These are phyloP conservation scores for Drosophila fungiperda DNA, from an alignment of 2,888 invertebrate genomes.

Conservation along the genomic window DNA sequence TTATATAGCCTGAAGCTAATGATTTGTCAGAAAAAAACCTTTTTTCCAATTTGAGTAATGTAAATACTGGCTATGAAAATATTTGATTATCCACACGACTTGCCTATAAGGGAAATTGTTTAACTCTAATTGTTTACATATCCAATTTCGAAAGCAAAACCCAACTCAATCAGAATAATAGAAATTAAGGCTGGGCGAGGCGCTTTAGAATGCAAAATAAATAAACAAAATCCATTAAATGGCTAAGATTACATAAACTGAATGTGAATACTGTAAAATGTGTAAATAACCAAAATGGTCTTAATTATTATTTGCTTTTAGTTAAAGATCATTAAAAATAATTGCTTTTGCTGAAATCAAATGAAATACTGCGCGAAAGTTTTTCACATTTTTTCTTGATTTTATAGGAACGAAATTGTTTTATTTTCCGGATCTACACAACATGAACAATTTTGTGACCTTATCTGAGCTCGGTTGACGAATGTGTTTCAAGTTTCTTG, in stretches of 20 bases:
- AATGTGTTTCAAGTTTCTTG: constrained; percentile 46
- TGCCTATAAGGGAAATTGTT: constrained; percentile 50
- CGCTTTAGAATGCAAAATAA: constrained; percentile 2
- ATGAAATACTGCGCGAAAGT: constrained; percentile 22
- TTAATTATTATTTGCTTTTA: constrained; percentile 44
- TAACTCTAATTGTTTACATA: constrained; percentile 35
- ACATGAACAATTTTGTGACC: constrained; percentile 47
- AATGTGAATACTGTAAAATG: background rate
- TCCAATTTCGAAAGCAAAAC: constrained; percentile 32
- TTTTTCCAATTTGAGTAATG: background rate
- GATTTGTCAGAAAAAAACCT: background rate
- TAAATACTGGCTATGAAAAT: background rate
- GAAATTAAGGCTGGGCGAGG: constrained; percentile 28
- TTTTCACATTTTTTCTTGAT: constrained; percentile 12
- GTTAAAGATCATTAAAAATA: constrained; percentile 37
- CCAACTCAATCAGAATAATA: constrained; percentile 12
- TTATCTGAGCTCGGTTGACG: constrained; percentile 58
- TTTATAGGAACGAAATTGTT: constrained; percentile 37
- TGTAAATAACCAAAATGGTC: background rate
- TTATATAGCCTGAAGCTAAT: constrained; percentile 1
- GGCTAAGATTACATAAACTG: constrained; percentile 27
- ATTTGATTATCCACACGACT: constrained; percentile 34
- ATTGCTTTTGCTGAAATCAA: constrained; percentile 28
- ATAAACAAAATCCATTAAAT: constrained; percentile 13
- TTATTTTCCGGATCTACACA: constrained; percentile 54